Conservation (phyloP, 2,113 vertebrate genomes). For the Ceyx cyanopectus region DNA sequence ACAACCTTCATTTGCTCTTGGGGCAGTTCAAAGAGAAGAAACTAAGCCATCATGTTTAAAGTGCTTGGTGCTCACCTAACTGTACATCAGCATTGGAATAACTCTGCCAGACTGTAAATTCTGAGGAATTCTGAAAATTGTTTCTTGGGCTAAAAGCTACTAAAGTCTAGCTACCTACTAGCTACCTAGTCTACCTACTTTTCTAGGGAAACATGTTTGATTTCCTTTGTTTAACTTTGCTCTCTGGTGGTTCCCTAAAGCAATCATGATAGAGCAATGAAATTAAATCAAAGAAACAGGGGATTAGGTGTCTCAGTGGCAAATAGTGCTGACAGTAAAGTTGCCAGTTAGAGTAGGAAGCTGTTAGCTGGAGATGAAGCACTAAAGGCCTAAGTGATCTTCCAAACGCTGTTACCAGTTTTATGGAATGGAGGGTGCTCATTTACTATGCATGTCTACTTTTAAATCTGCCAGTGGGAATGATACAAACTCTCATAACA, state of each 20-base stretch:
- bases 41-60: background rate
- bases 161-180: background rate
- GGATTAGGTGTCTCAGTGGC: background rate
- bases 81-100: background rate
- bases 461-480: conserved; percentile 43
- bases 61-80: background rate
- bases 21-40: background rate
- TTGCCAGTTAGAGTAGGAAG: background rate
- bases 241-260: background rate
- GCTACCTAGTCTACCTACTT: background rate
- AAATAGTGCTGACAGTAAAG: background rate
- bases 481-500: conserved; percentile 18
- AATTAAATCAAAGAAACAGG: background rate
- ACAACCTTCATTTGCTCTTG: background rate
- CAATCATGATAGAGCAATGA: background rate
- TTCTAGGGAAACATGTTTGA: background rate
- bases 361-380: background rate
- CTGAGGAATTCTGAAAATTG: background rate
- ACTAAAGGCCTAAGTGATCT: background rate
- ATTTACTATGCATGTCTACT: background rate
- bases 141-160: background rate
- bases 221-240: background rate
- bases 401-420: background rate
- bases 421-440: background rate
- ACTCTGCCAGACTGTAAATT: background rate